phyloP scores from a whole-genome alignment of 2,797 vertebrate species.

The Channallabes apus region DNA sequence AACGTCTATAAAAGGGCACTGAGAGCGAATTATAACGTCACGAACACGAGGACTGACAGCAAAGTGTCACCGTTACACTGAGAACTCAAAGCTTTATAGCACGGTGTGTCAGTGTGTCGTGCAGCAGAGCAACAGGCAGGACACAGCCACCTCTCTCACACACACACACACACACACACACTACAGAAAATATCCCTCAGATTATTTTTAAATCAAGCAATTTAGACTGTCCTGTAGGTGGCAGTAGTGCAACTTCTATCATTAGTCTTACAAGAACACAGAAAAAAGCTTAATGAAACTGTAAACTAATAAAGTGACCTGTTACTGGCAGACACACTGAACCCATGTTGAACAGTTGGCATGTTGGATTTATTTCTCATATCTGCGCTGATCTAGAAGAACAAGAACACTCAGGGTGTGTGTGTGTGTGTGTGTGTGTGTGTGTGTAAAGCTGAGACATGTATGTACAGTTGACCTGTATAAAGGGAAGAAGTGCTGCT shows the following conservation, averaged over 20 bases:
- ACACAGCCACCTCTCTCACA: neutral
- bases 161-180: neutral
- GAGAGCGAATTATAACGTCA: neutral
- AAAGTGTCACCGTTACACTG: neutral
- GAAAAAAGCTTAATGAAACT: neutral
- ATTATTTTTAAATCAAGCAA: neutral
- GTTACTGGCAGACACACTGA: neutral
- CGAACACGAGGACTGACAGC: neutral
- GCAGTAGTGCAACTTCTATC: neutral
- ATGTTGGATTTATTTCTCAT: neutral
- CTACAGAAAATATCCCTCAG: neutral
- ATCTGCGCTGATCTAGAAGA: neutral
- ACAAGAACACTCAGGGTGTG: neutral
- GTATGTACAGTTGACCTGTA: neutral
- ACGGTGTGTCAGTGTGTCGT: neutral
- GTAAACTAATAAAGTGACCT: neutral
- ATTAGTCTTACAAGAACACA: neutral
- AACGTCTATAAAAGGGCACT: neutral
- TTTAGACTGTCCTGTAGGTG: neutral
- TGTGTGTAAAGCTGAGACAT: neutral
- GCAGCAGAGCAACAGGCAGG: neutral
- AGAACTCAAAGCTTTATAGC: neutral
- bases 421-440: neutral
- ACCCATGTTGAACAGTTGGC: too few relatives aligned
- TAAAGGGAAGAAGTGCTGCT: neutral